These are phyloP conservation scores for Eurosta solidaginis DNA, from an alignment of 1,140 invertebrate genomes.

Conservation along the genomic window DNA sequence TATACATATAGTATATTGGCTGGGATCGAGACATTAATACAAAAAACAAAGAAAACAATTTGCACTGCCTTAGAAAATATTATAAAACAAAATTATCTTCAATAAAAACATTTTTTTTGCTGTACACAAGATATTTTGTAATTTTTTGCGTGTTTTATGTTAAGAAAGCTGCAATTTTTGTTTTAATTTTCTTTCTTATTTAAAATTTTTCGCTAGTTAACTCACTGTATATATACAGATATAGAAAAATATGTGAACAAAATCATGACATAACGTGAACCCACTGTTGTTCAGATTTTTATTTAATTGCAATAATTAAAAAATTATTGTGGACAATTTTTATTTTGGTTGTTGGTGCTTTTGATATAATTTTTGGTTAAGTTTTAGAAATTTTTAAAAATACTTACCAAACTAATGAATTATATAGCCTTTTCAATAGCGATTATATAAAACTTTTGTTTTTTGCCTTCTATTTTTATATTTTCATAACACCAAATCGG, in stretches of 20 bases:
- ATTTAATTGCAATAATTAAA: neutral
- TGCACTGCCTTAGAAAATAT: conserved; percentile 49
- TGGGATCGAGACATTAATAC: conserved; percentile 49
- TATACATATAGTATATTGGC: too few species aligned
- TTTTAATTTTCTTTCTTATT: neutral
- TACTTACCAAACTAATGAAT: neutral
- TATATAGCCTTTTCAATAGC: neutral
- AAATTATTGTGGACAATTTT: neutral
- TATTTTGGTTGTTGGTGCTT: conserved; percentile 16
- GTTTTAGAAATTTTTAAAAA: conserved; percentile 27
- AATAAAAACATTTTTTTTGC: conserved; percentile 27
- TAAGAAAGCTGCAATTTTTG: neutral
- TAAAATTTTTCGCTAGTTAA: neutral
- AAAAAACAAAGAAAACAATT: conserved; percentile 46
- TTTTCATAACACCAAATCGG: conserved; percentile 26
- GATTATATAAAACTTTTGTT: conserved; percentile 37
- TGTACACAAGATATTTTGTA: neutral
- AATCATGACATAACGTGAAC: neutral
- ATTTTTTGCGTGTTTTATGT: conserved; percentile 24
- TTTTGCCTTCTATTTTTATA: conserved; percentile 38
- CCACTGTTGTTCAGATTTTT: neutral
- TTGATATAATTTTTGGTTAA: conserved; percentile 29
- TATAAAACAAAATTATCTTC: conserved; percentile 17
- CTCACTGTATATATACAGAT: too few species aligned
- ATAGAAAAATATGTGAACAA: neutral